Evolutionary conservation across 2,113 vertebrate genomes (phyloP).

Genomic region (Dendrocopos noguchii): DNA sequence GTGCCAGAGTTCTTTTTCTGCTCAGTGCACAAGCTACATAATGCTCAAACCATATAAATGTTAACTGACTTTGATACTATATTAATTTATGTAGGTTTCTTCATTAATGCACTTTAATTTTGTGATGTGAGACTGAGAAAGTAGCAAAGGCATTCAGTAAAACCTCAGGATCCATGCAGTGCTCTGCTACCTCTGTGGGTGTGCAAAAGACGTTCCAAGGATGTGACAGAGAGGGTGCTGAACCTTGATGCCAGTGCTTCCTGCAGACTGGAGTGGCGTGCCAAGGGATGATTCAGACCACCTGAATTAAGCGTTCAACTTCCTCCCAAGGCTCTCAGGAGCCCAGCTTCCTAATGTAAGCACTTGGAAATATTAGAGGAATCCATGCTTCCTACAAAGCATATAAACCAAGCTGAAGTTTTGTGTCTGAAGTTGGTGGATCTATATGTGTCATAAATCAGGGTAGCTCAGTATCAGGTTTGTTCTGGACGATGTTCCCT

Average conservation of each 20-base stretch:
- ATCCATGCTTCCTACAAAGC: no score
- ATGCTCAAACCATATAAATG: rapidly evolving
- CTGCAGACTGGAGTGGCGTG: background rate
- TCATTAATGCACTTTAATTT: background rate
- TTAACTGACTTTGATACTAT: background rate
- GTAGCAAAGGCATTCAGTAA: background rate
- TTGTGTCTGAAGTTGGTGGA: background rate
- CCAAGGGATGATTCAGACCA: background rate
- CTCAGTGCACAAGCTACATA: background rate
- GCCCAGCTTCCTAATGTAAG: background rate
- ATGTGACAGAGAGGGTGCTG: rapidly evolving
- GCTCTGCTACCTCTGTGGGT: background rate
- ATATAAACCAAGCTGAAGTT: background rate
- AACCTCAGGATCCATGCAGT: background rate
- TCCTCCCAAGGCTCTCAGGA: background rate
- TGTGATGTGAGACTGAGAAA: background rate
- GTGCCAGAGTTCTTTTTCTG: constrained; percentile 22
- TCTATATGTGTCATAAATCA: background rate
- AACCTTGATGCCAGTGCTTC: background rate
- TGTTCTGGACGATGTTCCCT: background rate
- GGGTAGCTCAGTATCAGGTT: background rate
- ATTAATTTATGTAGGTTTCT: background rate
- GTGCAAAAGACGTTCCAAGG: background rate
- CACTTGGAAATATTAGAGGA: no score
- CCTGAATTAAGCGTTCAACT: background rate